phyloP scores from a whole-genome alignment of 2,888 invertebrate species.

The Lobophora halterata region DNA sequence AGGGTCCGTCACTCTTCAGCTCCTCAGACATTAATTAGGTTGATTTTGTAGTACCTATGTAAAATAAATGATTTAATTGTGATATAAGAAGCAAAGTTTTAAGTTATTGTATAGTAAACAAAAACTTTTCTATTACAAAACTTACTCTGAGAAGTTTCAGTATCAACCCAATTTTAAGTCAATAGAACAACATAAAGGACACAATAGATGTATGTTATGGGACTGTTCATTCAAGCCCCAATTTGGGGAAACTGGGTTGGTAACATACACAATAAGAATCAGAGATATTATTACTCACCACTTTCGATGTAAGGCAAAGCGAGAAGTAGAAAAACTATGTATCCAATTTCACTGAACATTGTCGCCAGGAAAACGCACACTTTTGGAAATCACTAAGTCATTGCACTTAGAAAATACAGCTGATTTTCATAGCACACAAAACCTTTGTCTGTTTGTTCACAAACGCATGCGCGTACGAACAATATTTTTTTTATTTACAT shows the following conservation, averaged over 20 bases:
- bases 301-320: slow-evolving; percentile 86
- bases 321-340: slow-evolving; percentile 84
- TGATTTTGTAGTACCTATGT: too few species aligned
- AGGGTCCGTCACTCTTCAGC: too few species aligned
- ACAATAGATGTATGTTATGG: not conserved
- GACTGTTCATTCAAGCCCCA: slow-evolving; percentile 14
- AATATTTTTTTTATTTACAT: slow-evolving; percentile 80
- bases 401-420: slow-evolving; percentile 78
- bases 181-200: not conserved
- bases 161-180: too few species aligned
- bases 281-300: slow-evolving; percentile 75
- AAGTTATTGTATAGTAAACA: too few species aligned
- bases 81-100: too few species aligned
- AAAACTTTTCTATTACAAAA: too few species aligned
- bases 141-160: too few species aligned
- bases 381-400: slow-evolving; percentile 76
- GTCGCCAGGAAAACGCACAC: slow-evolving; percentile 72
- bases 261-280: slow-evolving; percentile 30
- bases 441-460: slow-evolving; percentile 82
- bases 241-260: slow-evolving; percentile 29
- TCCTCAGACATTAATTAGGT: too few species aligned
- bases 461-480: slow-evolving; percentile 80
- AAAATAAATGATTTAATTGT: too few species aligned
- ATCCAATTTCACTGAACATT: slow-evolving; percentile 84
- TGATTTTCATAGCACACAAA: slow-evolving; percentile 81